Base-by-base conservation (phyloP, 2,888 invertebrate genomes). In the Villa cingulata region DNA sequence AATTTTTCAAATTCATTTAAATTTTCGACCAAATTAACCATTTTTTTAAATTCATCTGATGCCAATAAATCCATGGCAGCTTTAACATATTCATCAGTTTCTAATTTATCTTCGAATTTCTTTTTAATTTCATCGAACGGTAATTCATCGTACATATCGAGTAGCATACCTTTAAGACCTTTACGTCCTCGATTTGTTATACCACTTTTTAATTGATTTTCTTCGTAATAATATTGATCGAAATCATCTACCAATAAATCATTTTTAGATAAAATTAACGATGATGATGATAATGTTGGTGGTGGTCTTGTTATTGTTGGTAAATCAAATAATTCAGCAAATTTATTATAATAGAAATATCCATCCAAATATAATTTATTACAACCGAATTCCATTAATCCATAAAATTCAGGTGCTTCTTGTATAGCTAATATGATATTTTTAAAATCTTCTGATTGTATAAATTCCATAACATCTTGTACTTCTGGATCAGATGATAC, bases 401-500 rank as follows among this genome's bases (percentile, higher is more conserved):
- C 38, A 14, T 38, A 40, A 27, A 48, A 50, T n/a, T 46, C 48
- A 1, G 50, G 46, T 3, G 41, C 27, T 18, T 44, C 17, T 37
- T 41, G 27, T 10, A 52, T 41, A 10, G 46, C 38, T 2, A 27
- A 34, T 5, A 49, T n/a, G 36, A 51, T 41, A 43, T 44, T 36
- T 6, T 39, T 34, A 38, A 52, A 54, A 12, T 50, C 51, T 2
- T 48, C 45, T 3, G 51, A 46, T 38, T 47, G 29, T 9, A 53
- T 7, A 41, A 47, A 54, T 19, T 39, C 50, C 41, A 51, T 47
- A n/a, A 48, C 50, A 10, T 39, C 41, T 41, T 48, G 48, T 2
- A 51, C 48, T 49, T 54, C 50, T 14, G 36, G 14, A 45, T 52
- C 51, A 9, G 20, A 19, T n/a, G 46, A 46, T 6, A 54, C 19